A percentile compares a stretch with the other conserved stretches of the same genome.
These are phyloP conservation scores for Orthosia incerta DNA, from an alignment of 2,888 invertebrate genomes.

Conservation along the genomic window DNA sequence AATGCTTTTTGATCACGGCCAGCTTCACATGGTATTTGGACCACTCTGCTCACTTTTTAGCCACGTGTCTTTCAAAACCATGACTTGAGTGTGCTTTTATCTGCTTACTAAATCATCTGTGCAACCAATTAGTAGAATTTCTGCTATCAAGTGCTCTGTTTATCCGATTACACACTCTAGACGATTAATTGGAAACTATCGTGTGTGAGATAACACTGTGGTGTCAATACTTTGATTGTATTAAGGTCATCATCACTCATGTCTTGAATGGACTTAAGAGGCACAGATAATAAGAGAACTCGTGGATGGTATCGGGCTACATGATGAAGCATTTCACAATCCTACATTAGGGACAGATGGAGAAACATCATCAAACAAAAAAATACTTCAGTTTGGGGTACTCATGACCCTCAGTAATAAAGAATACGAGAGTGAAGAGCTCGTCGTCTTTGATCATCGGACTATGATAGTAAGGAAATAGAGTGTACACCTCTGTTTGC, in stretches of 20 bases:
- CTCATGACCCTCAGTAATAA: no score
- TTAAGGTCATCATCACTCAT: background rate
- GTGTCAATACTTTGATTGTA: constrained; percentile 12
- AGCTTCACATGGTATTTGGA: background rate
- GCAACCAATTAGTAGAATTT: constrained; percentile 20
- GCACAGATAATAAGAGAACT: background rate
- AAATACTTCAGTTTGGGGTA: no score
- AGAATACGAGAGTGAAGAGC: no score
- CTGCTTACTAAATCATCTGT: constrained; percentile 7
- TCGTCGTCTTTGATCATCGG: no score
- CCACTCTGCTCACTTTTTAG: background rate
- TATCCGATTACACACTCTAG: constrained; percentile 36
- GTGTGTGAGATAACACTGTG: constrained; percentile 9
- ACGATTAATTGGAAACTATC: constrained; percentile 31
- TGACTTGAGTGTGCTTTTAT: background rate
- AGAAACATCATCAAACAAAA: no score
- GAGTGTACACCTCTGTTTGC: no score
- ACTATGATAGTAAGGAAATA: no score
- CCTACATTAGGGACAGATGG: no score
- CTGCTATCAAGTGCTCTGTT: constrained; percentile 25
- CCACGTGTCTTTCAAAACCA: background rate
- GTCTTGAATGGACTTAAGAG: background rate
- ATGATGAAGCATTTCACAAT: background rate
- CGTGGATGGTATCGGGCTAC: background rate
- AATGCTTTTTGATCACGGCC: no score